Percentiles rank a stretch among this genome's conserved stretches.
phyloP scores from a whole-genome alignment of 2,113 vertebrate genomes.

The Pionites leucogaster region DNA sequence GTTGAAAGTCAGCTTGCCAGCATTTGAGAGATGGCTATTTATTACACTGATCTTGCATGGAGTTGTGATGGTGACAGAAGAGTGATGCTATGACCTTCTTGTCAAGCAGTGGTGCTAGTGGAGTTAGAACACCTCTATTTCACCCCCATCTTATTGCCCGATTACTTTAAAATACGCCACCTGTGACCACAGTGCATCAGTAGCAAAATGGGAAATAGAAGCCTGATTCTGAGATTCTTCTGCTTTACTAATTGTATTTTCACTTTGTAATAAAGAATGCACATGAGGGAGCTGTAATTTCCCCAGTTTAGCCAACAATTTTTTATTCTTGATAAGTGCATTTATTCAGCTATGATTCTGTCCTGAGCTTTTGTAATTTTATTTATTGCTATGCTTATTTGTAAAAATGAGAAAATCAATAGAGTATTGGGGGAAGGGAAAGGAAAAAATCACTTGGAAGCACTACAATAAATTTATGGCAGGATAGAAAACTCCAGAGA shows the following conservation, averaged over 20 bases:
- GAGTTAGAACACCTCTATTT: background rate
- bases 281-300: slow-evolving; percentile 35
- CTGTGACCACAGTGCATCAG: background rate
- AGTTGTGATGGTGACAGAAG: background rate
- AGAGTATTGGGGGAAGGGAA: slow-evolving; percentile 26
- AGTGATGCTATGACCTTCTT: background rate
- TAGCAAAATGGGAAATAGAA: background rate
- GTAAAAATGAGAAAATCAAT: slow-evolving; percentile 66
- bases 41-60: background rate
- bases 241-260: slow-evolving; percentile 47
- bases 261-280: slow-evolving; percentile 18
- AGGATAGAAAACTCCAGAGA: slow-evolving; percentile 54
- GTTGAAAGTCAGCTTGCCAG: background rate
- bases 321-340: slow-evolving; percentile 52
- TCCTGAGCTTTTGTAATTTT: slow-evolving; percentile 48
- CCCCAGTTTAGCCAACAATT: background rate
- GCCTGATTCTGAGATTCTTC: background rate
- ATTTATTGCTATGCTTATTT: slow-evolving; percentile 65
- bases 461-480: slow-evolving; percentile 17
- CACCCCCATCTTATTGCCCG: background rate
- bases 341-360: slow-evolving; percentile 41
- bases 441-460: background rate
- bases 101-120: background rate
- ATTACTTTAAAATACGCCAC: background rate
- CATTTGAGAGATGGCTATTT: background rate